Conservation (phyloP, 2,797 vertebrate genomes). For the Myioborus melanocephalus region DNA sequence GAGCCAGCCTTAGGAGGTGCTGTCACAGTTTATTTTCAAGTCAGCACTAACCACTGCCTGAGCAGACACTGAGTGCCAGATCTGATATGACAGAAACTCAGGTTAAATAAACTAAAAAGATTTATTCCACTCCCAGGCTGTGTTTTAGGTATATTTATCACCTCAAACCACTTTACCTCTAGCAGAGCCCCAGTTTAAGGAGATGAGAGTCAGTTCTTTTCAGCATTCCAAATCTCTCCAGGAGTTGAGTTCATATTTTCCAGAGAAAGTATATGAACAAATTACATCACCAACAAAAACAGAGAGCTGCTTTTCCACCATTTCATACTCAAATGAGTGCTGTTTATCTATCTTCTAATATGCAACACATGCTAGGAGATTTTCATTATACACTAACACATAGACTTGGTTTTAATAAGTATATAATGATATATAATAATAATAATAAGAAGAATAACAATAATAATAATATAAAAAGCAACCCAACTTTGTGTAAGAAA, state of each 20-base stretch:
- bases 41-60: background rate
- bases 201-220: background rate
- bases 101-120: background rate
- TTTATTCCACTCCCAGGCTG: background rate
- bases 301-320: background rate
- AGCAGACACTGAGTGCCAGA: background rate
- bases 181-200: background rate
- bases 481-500: background rate
- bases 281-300: background rate
- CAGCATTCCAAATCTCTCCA: background rate
- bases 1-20: background rate
- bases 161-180: background rate
- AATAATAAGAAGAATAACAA: too few relatives aligned
- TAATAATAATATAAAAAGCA: fast-evolving
- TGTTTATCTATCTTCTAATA: background rate
- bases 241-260: background rate
- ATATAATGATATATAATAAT: background rate
- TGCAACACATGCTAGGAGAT: fast-evolving
- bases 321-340: background rate
- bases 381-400: background rate
- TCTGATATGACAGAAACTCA: background rate
- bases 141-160: background rate
- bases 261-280: background rate
- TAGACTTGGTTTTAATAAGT: background rate
- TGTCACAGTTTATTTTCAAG: background rate